Evolutionary conservation across 1,140 invertebrate genomes (phyloP), one percentile per base, ranked within the genome.

Genomic region (Aporrectodea caliginosa): DNA sequence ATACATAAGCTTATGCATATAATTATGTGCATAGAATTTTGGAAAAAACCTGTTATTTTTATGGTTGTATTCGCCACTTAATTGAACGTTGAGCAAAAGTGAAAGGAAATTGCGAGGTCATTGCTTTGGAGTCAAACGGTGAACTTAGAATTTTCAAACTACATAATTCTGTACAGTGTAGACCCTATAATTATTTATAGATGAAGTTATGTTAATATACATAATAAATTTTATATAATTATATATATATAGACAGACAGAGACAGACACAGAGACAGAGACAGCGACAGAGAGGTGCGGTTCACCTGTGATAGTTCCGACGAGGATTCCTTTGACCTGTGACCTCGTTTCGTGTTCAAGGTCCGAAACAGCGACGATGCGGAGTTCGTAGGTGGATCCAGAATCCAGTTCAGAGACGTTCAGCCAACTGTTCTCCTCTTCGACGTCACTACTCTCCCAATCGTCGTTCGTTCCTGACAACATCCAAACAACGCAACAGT

Each of bases 321-420:
- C 43, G 22, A 58, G 43, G 6, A 58, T 58, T 6, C 43, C 69
- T 30, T 74, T 69, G 33, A 69, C 31, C 34, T 35, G 33, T 16
- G 80, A 81, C 73, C 35, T 81, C 30, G 33, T 74, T 22, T 32
- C 58, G 27, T 81, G 68, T 14, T 71, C 77, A 14, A 92, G 90
- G 0, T 94, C 95, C 87, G 97, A 95, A 70, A 96, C 94, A 29
- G 96, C 93, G 2, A 96, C 94, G 0, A 96, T 91, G 79, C 92
- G 91, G 85, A 98, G 93, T 83, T 96, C 93, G 85, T 98, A 91
- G 6, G 91, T 90, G 82, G 93, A 92, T 27, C 93, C 94, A 0
- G 93, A 93, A 82, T 93, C 91, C 75, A 98, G 89, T 0, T 93
- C 94, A 31, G 91, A 90, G n/a, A 98, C 88, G 79, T 92, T 90